phyloP scores from a whole-genome alignment of 2,888 invertebrate species.

The Aleiodes alternator region DNA sequence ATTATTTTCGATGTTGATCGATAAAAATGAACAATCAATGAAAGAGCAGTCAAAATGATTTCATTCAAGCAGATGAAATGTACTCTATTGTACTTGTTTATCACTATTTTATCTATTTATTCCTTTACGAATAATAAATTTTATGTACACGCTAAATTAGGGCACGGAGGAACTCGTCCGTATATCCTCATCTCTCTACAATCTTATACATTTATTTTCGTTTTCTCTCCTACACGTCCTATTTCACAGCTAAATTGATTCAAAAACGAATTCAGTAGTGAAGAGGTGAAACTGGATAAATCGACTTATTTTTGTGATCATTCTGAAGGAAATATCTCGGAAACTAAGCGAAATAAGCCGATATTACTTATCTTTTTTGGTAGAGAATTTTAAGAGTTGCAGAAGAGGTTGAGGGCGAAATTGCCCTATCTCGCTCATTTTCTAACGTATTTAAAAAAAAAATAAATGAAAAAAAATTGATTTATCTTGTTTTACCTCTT shows the following conservation, averaged over 20 bases:
- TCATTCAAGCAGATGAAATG: slow-evolving; percentile 3
- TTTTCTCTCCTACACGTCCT: slow-evolving; percentile 9
- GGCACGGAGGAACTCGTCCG: slow-evolving; percentile 71
- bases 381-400: too few relatives aligned
- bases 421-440: too few relatives aligned
- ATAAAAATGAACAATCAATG: too few relatives aligned
- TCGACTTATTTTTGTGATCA: too few relatives aligned
- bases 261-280: background rate
- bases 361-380: too few relatives aligned
- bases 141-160: slow-evolving; percentile 65
- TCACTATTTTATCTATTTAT: background rate
- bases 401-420: too few relatives aligned
- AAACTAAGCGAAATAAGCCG: too few relatives aligned
- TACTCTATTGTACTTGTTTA: slow-evolving; percentile 34
- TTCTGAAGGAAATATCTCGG: too few relatives aligned
- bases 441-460: too few relatives aligned
- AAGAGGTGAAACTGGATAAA: too few relatives aligned
- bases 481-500: too few relatives aligned
- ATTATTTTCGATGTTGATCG: background rate
- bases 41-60: background rate
- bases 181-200: slow-evolving; percentile 64
- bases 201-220: slow-evolving; percentile 31
- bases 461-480: too few relatives aligned
- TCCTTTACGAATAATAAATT: slow-evolving; percentile 53
- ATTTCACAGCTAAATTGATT: slow-evolving; percentile 17